Percentiles rank a stretch among this genome's conserved stretches.
phyloP scores from a whole-genome alignment of 2,113 vertebrate species.

The Trachemys scripta region DNA sequence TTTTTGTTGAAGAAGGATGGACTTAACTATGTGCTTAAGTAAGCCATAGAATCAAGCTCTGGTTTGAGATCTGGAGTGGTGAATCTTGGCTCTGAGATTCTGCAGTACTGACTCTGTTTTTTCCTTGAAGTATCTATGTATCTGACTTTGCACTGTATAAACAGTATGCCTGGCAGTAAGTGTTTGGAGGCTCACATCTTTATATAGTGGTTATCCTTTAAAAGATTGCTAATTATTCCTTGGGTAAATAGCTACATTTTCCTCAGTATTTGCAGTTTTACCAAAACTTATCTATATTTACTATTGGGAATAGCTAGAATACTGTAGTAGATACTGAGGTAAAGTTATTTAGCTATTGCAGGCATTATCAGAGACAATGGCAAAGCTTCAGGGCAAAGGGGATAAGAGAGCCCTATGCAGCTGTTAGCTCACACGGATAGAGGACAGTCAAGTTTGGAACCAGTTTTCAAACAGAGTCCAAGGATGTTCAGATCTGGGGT shows the following conservation, averaged over 20 bases:
- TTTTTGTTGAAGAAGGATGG: not conserved
- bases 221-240: not conserved
- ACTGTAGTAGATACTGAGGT: not conserved
- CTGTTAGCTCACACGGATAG: not conserved
- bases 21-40: not conserved
- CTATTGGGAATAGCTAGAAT: not conserved
- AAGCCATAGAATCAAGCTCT: not conserved
- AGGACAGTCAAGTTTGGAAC: not conserved
- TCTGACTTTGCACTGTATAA: not conserved
- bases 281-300: not conserved
- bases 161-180: not conserved
- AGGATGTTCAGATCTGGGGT: not conserved
- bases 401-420: not conserved
- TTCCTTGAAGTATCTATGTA: not conserved
- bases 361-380: not conserved
- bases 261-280: not conserved
- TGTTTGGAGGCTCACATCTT: not conserved
- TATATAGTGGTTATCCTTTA: not conserved
- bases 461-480: not conserved
- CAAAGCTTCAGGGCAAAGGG: not conserved
- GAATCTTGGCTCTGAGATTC: not conserved
- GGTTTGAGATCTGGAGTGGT: not conserved
- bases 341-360: not conserved
- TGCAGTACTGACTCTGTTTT: not conserved
- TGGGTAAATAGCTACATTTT: not conserved